phyloP scores from a whole-genome alignment of 2,888 invertebrate species.

The Xylophagus ater region DNA sequence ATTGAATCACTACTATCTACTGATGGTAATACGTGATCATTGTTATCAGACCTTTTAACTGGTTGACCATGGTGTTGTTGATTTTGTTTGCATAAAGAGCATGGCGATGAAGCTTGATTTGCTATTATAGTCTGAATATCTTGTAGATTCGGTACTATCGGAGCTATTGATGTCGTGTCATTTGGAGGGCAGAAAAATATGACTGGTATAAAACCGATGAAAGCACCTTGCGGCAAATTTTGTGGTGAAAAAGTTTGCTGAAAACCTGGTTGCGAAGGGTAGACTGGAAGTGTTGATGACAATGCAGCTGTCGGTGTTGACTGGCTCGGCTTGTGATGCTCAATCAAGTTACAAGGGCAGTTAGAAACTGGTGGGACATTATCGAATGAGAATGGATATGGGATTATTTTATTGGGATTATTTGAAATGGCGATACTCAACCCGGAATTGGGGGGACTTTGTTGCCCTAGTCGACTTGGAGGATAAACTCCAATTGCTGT shows the following conservation, averaged over 20 bases:
- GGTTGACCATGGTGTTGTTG: neutral
- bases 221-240: constrained; percentile 45
- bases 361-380: constrained; percentile 50
- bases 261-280: constrained; percentile 31
- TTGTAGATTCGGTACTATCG: constrained; percentile 15
- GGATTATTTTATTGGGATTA: constrained; percentile 31
- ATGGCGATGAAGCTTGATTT: neutral
- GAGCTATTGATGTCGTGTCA: constrained; percentile 26
- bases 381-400: constrained; percentile 45
- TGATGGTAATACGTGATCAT: no score
- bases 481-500: constrained; percentile 40
- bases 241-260: constrained; percentile 29
- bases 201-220: constrained; percentile 59
- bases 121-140: constrained; percentile 12
- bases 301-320: constrained; percentile 25
- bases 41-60: no score
- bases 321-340: constrained; percentile 39
- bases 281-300: constrained; percentile 26
- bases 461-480: constrained; percentile 35
- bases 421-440: constrained; percentile 22
- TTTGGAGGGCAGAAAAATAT: constrained; percentile 55
- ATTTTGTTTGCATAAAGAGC: neutral
- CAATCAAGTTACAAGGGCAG: constrained; percentile 53
- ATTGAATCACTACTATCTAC: no score
- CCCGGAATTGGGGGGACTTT: constrained; percentile 23